Conservation (phyloP, 2,888 invertebrate genomes). For the Drosophila austrosaltans region DNA sequence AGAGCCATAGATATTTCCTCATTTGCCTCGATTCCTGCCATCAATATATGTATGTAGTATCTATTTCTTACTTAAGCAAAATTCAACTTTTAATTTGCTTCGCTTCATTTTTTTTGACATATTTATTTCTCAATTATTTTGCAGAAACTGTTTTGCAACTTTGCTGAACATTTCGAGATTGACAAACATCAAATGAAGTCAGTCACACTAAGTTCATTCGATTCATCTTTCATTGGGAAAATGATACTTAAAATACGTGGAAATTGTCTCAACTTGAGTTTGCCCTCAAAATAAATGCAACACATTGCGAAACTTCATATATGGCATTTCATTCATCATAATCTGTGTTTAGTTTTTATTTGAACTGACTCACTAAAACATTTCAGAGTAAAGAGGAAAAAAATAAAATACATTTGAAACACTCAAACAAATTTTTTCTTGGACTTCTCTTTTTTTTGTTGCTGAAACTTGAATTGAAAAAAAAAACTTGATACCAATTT, state of each 20-base stretch:
- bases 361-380: no score
- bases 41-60: conserved; percentile 37
- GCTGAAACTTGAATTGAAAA: no score
- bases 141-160: conserved; percentile 22
- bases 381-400: no score
- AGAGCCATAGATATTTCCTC: not conserved
- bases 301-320: not conserved
- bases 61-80: conserved; percentile 28
- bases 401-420: no score
- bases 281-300: not conserved
- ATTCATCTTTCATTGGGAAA: conserved; percentile 29
- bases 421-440: no score
- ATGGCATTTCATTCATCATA: not conserved
- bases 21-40: conserved; percentile 18
- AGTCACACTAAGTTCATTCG: conserved; percentile 4
- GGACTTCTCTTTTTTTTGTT: no score
- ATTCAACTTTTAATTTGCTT: conserved; percentile 43
- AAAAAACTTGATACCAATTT: no score
- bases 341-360: no score
- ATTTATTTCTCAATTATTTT: conserved; percentile 36
- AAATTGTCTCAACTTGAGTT: conserved; percentile 52
- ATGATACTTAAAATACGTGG: conserved; percentile 46
- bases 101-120: conserved; percentile 34
- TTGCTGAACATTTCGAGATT: not conserved
- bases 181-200: not conserved